Evolutionary conservation across 1,140 invertebrate species (phyloP).

Genomic region (Psilanteris sp.): DNA sequence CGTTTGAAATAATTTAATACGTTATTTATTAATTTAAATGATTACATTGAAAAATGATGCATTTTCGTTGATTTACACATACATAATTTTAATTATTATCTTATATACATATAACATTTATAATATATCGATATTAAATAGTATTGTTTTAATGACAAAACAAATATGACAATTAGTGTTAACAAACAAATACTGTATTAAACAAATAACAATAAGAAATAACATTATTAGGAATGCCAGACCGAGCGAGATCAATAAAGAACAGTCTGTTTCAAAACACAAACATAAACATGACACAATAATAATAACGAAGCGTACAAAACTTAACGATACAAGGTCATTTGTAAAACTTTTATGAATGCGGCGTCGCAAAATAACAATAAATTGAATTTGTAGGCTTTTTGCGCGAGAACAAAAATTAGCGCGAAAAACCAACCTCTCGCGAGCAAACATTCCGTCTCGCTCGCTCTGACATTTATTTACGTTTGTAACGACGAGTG

Average conservation of each 20-base stretch:
- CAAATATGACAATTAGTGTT: too few species aligned
- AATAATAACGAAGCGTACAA: slow-evolving; percentile 5
- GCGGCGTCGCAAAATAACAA: background rate
- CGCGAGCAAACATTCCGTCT: slow-evolving; percentile 9
- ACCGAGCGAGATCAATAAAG: slow-evolving; percentile 53
- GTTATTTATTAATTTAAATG: too few species aligned
- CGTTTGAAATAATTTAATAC: too few species aligned
- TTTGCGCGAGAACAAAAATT: background rate
- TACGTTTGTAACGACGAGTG: slow-evolving; percentile 62
- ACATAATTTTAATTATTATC: too few species aligned
- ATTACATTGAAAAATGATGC: too few species aligned
- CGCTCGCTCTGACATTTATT: slow-evolving; percentile 68
- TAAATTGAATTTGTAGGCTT: background rate
- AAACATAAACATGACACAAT: slow-evolving; percentile 49
- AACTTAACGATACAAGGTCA: slow-evolving; percentile 2
- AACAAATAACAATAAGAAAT: too few species aligned
- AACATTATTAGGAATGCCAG: slow-evolving; percentile 27
- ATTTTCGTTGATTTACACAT: too few species aligned
- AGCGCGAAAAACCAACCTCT: slow-evolving; percentile 14
- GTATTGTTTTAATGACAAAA: too few species aligned
- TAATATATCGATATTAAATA: too few species aligned
- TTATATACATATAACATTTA: too few species aligned
- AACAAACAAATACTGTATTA: too few species aligned
- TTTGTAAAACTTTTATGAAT: too few species aligned
- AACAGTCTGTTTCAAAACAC: slow-evolving; percentile 49